Evolutionary conservation across 2,797 vertebrate genomes (phyloP).

Genomic region (Xenentodon cancila): DNA sequence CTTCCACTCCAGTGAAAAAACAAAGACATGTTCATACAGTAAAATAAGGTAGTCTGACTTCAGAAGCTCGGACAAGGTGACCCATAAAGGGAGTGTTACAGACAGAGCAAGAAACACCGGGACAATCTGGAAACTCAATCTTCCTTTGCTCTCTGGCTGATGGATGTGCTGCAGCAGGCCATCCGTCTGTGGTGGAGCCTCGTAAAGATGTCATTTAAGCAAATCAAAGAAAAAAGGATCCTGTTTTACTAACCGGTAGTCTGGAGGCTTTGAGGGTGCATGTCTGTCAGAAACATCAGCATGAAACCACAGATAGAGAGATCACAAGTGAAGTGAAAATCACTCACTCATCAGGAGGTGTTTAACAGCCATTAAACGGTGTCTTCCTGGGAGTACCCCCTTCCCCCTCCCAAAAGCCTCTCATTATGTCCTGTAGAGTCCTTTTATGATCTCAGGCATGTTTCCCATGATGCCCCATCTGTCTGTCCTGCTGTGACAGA

Average conservation of each 20-base stretch:
- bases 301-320: conserved; percentile 58
- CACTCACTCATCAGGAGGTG: conserved; percentile 60
- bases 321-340: conserved; percentile 62
- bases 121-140: conserved; percentile 76
- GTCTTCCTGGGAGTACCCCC: conserved; percentile 60
- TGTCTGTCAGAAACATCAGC: conserved; percentile 37
- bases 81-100: conserved; percentile 68
- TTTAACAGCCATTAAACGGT: conserved; percentile 70
- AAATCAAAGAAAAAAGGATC: conserved; percentile 69
- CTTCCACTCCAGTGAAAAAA: conserved; percentile 50
- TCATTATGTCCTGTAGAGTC: conserved; percentile 68
- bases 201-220: conserved; percentile 77
- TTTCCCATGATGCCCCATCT: conserved; percentile 70
- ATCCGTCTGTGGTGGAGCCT: conserved; percentile 65
- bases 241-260: conserved; percentile 63
- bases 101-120: conserved; percentile 55
- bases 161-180: conserved; percentile 66
- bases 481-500: conserved; percentile 70
- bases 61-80: conserved; percentile 71
- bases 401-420: conserved; percentile 43
- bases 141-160: conserved; percentile 61
- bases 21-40: conserved; percentile 64
- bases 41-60: conserved; percentile 63
- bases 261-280: conserved; percentile 47
- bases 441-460: conserved; percentile 67